Base-by-base conservation (phyloP, 1,140 invertebrate species). In the Pseudomyrmex cubaensis region DNA sequence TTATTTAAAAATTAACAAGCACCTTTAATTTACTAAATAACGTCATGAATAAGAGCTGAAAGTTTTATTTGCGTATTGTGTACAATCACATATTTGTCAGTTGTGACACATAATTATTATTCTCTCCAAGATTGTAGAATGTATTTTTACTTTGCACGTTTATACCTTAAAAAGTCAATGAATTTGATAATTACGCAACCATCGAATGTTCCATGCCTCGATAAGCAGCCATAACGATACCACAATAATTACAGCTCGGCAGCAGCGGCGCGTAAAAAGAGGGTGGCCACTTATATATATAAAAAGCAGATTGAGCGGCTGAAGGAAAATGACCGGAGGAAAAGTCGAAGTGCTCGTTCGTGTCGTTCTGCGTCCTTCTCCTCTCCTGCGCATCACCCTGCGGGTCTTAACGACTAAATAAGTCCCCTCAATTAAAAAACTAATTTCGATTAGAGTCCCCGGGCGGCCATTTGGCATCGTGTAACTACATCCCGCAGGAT, bases 401-500 rank as follows among this genome's bases (percentile, higher is more conserved):
- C 44, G 56, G 57, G 61, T 50, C 77, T 86, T 91, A 93, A 93
- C 88, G 90, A 91, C 90, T 90, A 92, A 93, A 92, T 92, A 93
- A 93, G 90, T 92, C 90, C 85, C 70, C 57, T 84, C 92, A 93
- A 93, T 93, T 93, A 93, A 93, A 93, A 93, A 93, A 93, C 90
- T 91, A 90, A 93, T 93, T 93, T 92, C 92, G 92, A 93, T 92
- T 92, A 93, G 87, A 92, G 90, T 93, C 92, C 92, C 92, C 80
- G 86, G 64, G 92, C 84, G 92, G 75, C 92, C 83, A 89, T 92
- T 92, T 87, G 89, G 85, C 91, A 89, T 91, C 86, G 84, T 84
- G 86, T 90, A 91, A 92, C 88, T 89, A 90, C 75, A 72, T 73
- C 69, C 73, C 73, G 82, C 62, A 69, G 78, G 84, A 72, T 72